A percentile compares a stretch with the other conserved stretches of the same genome.
Conservation (phyloP, 2,797 vertebrate species). For the Arnoldichthys spilopterus region DNA sequence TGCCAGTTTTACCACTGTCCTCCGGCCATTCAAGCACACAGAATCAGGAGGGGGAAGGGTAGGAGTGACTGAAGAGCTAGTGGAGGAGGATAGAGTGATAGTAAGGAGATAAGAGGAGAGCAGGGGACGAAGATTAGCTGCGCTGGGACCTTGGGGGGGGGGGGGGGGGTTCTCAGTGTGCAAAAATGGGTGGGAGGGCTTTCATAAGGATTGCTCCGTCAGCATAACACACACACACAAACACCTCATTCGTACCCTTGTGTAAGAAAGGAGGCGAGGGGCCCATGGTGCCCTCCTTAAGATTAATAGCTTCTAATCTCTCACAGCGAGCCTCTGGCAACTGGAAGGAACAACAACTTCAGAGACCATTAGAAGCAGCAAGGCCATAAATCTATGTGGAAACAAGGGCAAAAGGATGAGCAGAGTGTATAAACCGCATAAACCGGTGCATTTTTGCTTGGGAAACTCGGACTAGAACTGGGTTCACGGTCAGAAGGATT, state of each 20-base stretch:
- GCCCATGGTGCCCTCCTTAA: conserved; percentile 19
- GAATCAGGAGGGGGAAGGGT: neutral
- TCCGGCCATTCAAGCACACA: neutral
- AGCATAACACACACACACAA: neutral
- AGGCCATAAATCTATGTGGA: conserved; percentile 34
- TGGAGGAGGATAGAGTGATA: neutral
- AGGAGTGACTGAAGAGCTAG: neutral
- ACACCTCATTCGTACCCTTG: neutral
- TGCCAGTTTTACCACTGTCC: neutral
- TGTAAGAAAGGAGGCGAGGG: neutral
- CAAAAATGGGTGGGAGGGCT: neutral
- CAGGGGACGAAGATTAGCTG: neutral
- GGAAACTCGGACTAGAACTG: too few relatives aligned
- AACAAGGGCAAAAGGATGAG: conserved; percentile 17
- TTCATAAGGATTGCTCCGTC: conserved; percentile 9
- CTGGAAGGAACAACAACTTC: conserved; percentile 29
- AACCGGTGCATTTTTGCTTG: neutral
- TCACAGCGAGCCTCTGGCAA: conserved; percentile 16
- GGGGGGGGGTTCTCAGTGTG: neutral
- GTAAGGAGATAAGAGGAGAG: neutral
- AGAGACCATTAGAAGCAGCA: conserved; percentile 6
- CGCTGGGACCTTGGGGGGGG: neutral
- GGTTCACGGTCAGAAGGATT: too few relatives aligned
- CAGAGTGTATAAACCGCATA: neutral
- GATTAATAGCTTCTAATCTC: conserved; percentile 53